Percentiles rank a stretch among this genome's conserved stretches.
Conservation (phyloP, 2,113 vertebrate genomes). For the Syngnathus floridae region DNA sequence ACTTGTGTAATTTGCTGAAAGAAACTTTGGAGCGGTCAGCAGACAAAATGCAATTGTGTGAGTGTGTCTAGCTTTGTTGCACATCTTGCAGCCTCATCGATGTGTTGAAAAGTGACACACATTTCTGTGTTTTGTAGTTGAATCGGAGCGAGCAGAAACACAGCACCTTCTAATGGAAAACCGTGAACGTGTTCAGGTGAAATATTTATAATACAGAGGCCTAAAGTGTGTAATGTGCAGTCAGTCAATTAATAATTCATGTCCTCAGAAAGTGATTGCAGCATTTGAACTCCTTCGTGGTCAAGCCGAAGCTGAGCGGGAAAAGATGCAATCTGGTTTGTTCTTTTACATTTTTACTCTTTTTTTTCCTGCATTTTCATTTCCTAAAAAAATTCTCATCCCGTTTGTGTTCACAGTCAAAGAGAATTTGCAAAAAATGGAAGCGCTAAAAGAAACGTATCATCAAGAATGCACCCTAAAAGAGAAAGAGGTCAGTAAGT, state of each 20-base stretch:
- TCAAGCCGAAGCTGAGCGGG: conserved; percentile 75
- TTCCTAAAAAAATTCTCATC: neutral
- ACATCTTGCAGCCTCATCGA: neutral
- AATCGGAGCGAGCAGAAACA: conserved; percentile 86
- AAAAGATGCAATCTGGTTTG: conserved; percentile 77
- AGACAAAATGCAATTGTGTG: conserved; percentile 86
- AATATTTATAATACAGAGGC: neutral
- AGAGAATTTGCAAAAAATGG: conserved; percentile 74
- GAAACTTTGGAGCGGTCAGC: conserved; percentile 79
- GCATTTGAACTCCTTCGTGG: conserved; percentile 81
- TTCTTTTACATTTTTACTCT: neutral
- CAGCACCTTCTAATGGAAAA: conserved; percentile 78
- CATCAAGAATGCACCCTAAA: conserved; percentile 72
- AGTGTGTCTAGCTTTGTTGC: conserved; percentile 24
- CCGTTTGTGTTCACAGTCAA: conserved; percentile 71
- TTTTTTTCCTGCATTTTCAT: neutral
- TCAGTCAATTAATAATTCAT: conserved; percentile 14
- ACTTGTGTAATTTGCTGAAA: conserved; percentile 84
- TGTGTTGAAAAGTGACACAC: neutral
- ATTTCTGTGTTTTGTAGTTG: conserved; percentile 71
- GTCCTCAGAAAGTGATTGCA: conserved; percentile 74
- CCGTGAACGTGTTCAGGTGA: conserved; percentile 79
- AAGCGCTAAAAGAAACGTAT: conserved; percentile 73
- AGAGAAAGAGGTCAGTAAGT: conserved; percentile 76
- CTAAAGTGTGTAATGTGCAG: neutral